Evolutionary conservation across 2,797 vertebrate genomes (phyloP), one percentile per base, ranked within the genome.

Genomic region (Pipistrellus kuhlii): DNA sequence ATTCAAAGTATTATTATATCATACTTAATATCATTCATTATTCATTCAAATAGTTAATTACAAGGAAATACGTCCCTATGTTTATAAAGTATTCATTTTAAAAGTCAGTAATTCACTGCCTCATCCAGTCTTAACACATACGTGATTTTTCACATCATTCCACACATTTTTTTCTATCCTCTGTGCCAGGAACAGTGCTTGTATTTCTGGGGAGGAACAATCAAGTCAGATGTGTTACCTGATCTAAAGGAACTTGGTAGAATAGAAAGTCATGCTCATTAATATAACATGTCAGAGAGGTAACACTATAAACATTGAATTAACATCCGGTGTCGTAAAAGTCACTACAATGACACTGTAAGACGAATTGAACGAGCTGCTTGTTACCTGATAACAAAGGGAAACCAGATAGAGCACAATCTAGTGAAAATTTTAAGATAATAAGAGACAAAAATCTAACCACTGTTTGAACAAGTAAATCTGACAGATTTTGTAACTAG

Each of bases 401-500:
- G 41, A 30, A 25, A 30, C 21, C 82, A 78, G 91, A 84, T 66
- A 83, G 1, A 0, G 0, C 21, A 17, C 53, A 0, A 10, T 15
- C 2, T 1, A 13, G 59, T 6, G 8, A 15, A 90, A 71, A 87
- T 72, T 84, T 46, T 64, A 91, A 94, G 88, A 78, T 81, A 86
- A 23, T 51, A 27, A 25, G 94, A 92, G 92, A 94, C 53, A 12
- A 1, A 87, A 44, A 81, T 89, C 95, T 64, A 85, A 64, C 80
- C 13, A 6, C 55, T 64, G 35, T 62, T 93, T 71, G 78, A 66
- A 12, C 3, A 44, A 62, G n/a, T 21, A 38, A 32, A 35, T 69
- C 73, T 64, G n/a, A 55, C 94, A 96, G 83, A 27, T 95, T 96
- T 97, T 85, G 77, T 81, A 95, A 94, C 73, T 86, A 89, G 93